Conservation (phyloP, 2,797 vertebrate species). For the Anolis apletophallus region DNA sequence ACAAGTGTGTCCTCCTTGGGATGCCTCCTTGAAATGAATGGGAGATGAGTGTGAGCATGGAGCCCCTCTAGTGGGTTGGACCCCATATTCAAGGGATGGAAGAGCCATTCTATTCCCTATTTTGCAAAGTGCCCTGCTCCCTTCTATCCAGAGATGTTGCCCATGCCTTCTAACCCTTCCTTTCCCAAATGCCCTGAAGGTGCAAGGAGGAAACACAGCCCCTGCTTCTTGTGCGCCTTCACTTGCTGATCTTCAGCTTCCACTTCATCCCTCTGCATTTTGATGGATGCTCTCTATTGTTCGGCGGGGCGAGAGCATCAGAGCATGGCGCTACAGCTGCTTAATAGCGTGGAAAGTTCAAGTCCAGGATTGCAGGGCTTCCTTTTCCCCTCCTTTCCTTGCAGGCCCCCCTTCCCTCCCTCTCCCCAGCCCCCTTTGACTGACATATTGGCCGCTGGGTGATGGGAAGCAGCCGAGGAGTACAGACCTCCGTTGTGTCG, state of each 20-base stretch:
- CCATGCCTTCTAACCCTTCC: accelerated
- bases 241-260: neutral
- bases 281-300: neutral
- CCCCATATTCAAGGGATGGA: neutral
- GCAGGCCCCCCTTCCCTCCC: neutral
- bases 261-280: neutral
- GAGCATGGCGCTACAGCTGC: neutral
- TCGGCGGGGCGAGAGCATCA: neutral
- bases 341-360: neutral
- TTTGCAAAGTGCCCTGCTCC: no score
- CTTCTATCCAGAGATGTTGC: no score
- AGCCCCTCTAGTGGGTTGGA: neutral
- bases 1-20: neutral
- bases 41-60: neutral
- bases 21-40: neutral
- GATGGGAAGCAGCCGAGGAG: accelerated
- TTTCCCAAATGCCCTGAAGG: neutral
- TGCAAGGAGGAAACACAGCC: neutral
- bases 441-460: accelerated
- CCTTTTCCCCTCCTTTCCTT: neutral
- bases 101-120: neutral
- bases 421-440: neutral
- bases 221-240: no score
- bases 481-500: neutral
- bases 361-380: neutral